These are phyloP conservation scores for Psittacula cyanocephala DNA, from an alignment of 2,113 vertebrate species.

Conservation along the genomic window DNA sequence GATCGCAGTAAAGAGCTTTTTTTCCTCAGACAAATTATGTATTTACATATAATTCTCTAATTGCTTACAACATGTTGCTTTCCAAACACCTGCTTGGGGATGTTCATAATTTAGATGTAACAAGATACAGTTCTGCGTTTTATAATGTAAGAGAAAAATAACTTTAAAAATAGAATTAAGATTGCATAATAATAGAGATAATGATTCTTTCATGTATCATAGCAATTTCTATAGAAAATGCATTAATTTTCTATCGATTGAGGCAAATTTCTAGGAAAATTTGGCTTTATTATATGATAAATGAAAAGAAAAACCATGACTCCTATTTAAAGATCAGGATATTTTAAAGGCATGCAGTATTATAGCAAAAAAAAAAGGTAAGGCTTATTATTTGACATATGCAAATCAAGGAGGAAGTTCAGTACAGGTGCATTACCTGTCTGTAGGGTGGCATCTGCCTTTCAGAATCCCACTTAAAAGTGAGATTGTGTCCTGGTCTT, in stretches of 20 bases:
- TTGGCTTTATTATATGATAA: not conserved
- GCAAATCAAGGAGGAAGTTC: not conserved
- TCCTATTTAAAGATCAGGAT: not conserved
- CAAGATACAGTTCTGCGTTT: slow-evolving; percentile 19
- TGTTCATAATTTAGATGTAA: slow-evolving; percentile 57
- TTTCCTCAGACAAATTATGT: slow-evolving; percentile 65
- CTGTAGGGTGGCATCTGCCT: not conserved
- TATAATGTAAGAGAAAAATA: not conserved
- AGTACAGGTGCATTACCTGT: not conserved
- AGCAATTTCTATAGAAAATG: not conserved
- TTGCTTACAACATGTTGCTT: slow-evolving; percentile 62
- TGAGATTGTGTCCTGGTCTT: not conserved
- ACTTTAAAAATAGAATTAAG: not conserved
- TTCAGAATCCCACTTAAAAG: not conserved
- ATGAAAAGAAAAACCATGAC: not conserved
- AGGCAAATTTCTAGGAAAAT: not conserved
- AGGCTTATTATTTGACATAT: not conserved
- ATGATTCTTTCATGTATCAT: not conserved
- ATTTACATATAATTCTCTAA: slow-evolving; percentile 74
- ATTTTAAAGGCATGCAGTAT: not conserved
- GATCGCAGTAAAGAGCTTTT: slow-evolving; percentile 63
- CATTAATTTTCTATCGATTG: not conserved
- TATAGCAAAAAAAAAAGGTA: not conserved
- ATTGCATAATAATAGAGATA: not conserved
- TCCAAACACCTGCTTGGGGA: slow-evolving; percentile 62